Conservation (phyloP, 2,888 invertebrate species). For the Mechanitis messenoides region DNA sequence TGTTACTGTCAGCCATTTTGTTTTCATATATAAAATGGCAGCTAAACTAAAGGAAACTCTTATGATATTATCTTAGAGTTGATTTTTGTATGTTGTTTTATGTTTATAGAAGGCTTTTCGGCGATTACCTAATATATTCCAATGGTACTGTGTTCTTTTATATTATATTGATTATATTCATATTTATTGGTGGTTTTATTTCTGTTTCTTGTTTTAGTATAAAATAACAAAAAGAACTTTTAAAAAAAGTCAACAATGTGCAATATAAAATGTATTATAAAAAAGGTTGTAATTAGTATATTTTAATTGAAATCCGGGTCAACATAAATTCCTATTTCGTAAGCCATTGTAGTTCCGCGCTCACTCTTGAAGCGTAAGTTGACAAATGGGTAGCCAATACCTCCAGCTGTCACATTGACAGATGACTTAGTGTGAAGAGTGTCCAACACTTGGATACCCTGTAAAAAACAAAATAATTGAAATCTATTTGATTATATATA, state of each 20-base stretch:
- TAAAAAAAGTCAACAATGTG: too few species aligned
- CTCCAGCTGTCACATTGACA: conserved; percentile 64
- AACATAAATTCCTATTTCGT: conserved; percentile 57
- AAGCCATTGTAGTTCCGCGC: conserved; percentile 48
- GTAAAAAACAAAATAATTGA: conserved; percentile 29
- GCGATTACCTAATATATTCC: conserved; percentile 8
- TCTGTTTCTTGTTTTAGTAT: background rate
- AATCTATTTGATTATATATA: too few species aligned
- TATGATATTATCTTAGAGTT: conserved; percentile 4
- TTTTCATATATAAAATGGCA: conserved; percentile 5
- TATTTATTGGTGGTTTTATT: conserved; percentile 13
- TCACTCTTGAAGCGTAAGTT: conserved; percentile 65
- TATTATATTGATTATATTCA: conserved; percentile 19
- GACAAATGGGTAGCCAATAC: conserved; percentile 55
- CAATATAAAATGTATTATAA: too few species aligned
- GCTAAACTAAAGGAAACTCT: conserved; percentile 1
- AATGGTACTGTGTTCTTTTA: conserved; percentile 17
- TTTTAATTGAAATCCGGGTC: conserved; percentile 32
- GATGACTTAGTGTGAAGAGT: conserved; percentile 49
- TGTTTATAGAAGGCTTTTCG: conserved; percentile 4
- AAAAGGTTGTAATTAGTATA: background rate
- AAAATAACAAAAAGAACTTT: too few species aligned
- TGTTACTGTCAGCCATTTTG: conserved; percentile 2
- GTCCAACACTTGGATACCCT: conserved; percentile 67
- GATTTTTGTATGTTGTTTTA: conserved; percentile 8